phyloP scores from a whole-genome alignment of 1,140 invertebrate species.

The Thereuonema tuberculata region DNA sequence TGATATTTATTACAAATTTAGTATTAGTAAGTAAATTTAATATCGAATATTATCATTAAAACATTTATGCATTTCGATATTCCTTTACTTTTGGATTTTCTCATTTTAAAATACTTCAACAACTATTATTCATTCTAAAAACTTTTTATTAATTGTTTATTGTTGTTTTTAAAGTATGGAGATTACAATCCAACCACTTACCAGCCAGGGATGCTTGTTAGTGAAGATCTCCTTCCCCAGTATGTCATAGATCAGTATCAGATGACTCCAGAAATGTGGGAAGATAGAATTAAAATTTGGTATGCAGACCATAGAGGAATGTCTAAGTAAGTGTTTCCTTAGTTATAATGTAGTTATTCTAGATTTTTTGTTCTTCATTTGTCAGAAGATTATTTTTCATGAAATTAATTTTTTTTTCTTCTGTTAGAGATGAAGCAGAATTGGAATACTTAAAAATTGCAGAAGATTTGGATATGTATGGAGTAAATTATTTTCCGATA shows the following conservation, averaged over 20 bases:
- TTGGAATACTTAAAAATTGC: conserved; percentile 99
- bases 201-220: conserved; percentile 78
- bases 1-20: no score
- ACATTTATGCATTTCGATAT: no score
- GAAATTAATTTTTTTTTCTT: no score
- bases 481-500: conserved; percentile 95
- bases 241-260: conserved; percentile 96
- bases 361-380: no score
- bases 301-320: conserved; percentile 39
- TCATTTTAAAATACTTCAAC: conserved; percentile 26
- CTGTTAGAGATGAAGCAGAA: conserved; percentile 86
- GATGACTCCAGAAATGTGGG: conserved; percentile 98
- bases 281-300: conserved; percentile 87
- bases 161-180: conserved; percentile 79
- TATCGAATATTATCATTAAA: no score
- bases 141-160: no score
- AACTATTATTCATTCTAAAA: no score
- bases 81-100: no score
- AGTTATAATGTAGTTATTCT: no score
- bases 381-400: neutral
- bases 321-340: conserved; percentile 26
- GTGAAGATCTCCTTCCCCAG: conserved; percentile 81
- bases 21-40: no score
- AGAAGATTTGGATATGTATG: conserved; percentile 99
- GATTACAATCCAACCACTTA: conserved; percentile 83